These are phyloP conservation scores for Polydrusus cervinus DNA, from an alignment of 2,888 invertebrate genomes.

Conservation along the genomic window DNA sequence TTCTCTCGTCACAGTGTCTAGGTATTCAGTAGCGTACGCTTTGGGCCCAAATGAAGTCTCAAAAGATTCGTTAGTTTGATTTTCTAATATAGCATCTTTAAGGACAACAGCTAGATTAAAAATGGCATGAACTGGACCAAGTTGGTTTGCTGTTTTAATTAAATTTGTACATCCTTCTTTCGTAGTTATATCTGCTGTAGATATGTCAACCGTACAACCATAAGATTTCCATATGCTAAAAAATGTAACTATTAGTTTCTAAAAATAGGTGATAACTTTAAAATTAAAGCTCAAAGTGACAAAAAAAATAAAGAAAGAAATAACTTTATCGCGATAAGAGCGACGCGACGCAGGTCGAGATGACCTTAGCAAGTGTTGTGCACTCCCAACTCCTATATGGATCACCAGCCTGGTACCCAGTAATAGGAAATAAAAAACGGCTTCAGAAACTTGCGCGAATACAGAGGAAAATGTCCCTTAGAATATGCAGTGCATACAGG, in stretches of 20 bases:
- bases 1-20: conserved; percentile 75
- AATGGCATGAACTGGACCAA: conserved; percentile 86
- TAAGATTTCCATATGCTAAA: conserved; percentile 69
- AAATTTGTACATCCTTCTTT: conserved; percentile 80
- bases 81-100: conserved; percentile 83
- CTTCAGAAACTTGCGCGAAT: no score
- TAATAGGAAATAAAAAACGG: no score
- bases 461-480: no score
- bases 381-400: no score
- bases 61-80: conserved; percentile 83
- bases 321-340: no score
- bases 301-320: no score
- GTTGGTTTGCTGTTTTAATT: conserved; percentile 76
- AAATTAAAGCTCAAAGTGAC: no score
- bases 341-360: no score
- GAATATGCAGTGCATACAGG: no score
- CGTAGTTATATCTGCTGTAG: conserved; percentile 82
- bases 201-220: conserved; percentile 80
- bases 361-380: no score
- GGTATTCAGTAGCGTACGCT: conserved; percentile 83
- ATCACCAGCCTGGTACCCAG: no score
- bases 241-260: neutral
- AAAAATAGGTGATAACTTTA: no score
- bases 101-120: conserved; percentile 92
- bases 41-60: conserved; percentile 83